Evolutionary conservation across 2,113 vertebrate species (phyloP), one percentile per base, ranked within the genome.

Genomic region (Phalacrocorax pelagicus): DNA sequence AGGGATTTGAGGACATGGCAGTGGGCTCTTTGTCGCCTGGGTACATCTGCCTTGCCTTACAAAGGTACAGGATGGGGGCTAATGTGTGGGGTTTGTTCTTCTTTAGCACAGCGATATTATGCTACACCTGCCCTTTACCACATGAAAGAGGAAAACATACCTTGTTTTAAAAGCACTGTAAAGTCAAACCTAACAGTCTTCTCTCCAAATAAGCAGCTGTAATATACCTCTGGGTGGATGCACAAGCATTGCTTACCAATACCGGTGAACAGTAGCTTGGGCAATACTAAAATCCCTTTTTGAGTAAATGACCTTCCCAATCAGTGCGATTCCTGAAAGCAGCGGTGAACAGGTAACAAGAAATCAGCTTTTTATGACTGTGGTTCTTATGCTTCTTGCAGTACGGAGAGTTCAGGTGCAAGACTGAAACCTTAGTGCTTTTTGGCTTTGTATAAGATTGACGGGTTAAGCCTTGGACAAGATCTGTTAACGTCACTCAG

Each of bases 391-490:
- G 47, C 47, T 4, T 27, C 66, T 6, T 4, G 1, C 54, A 7
- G 4, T 6, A 32, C 0, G 0, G 27, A 57, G 42, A 30, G 36
- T 22, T 67, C 36, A 47, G 67, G 51, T 8, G 52, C 21, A 21
- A 51, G 29, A 12, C 58, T 32, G 36, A 49, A 32, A 24, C 54
- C 21, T 4, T 9, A 1, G 5, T 1, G 0, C 0, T 0, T 21
- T 66, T 22, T 16, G 15, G 13, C 65, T 19, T 16, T 42, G 47
- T 8, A 34, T 47, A 2, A 29, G 21, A 2, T 9, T 4, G 27
- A 5, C 7, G 5, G 49, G 38, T 8, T 47, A 8, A 34, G 13
- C 66, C 65, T 34, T 6, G 4, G 44, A 44, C 5, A 3, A 18
- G 27, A 49, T 2, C 40, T 24, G 1, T 32, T 30, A 1, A 5